Percentiles rank a stretch among this genome's conserved stretches.
Conservation (phyloP, 2,888 invertebrate species). For the Tetranychus piercei region DNA sequence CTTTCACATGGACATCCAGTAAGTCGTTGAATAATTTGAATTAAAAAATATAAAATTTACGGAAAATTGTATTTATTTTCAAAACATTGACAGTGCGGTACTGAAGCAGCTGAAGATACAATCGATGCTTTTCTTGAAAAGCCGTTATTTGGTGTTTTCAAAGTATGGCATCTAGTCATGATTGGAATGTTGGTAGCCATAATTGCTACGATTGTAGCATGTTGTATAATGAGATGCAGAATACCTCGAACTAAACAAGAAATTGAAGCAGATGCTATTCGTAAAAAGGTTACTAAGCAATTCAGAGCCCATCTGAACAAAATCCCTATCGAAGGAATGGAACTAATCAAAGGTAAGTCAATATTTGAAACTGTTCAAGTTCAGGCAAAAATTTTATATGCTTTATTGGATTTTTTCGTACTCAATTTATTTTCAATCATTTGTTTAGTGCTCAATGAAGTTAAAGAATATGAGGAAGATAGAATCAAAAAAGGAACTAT, state of each 20-base stretch:
- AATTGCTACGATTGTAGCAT: background rate
- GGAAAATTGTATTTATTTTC: background rate
- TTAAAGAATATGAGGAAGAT: background rate
- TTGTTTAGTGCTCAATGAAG: conserved; percentile 4
- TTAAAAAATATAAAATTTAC: background rate
- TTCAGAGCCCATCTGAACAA: conserved; percentile 60
- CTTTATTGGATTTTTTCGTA: no score
- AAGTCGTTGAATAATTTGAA: background rate
- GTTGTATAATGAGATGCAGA: conserved; percentile 44
- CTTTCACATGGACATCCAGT: background rate
- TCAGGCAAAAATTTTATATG: background rate
- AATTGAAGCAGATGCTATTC: conserved; percentile 75
- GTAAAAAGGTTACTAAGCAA: conserved; percentile 59
- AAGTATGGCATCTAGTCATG: conserved; percentile 9
- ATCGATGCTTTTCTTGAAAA: background rate
- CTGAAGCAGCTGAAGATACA: conserved; percentile 6
- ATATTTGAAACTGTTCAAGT: background rate
- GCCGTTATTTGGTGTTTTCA: background rate
- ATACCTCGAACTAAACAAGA: conserved; percentile 85
- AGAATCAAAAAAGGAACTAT: background rate
- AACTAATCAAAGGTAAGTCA: background rate
- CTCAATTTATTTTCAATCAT: background rate
- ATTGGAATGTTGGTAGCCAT: background rate
- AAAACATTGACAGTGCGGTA: background rate
- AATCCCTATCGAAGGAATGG: conserved; percentile 52